These are phyloP conservation scores for Sialia sialis DNA, from an alignment of 2,113 vertebrate genomes.

Conservation along the genomic window DNA sequence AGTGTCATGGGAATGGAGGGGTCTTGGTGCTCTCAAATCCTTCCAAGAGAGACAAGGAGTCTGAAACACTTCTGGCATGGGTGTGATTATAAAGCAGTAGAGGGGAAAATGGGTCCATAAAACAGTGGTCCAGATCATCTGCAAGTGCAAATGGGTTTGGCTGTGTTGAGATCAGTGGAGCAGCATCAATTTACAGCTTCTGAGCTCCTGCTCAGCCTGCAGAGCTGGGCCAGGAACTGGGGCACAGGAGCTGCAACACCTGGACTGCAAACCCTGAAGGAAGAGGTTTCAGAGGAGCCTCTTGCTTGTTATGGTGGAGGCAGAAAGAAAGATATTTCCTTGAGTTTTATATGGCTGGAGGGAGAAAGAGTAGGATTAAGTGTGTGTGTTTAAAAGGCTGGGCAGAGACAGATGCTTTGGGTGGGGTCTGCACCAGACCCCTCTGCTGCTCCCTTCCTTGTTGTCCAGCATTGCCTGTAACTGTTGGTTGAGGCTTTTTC, in stretches of 20 bases:
- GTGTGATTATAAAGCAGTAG: not conserved
- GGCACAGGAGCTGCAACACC: not conserved
- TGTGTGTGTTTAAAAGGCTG: not conserved
- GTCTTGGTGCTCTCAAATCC: not conserved
- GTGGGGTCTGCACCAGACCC: not conserved
- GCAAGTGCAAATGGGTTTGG: not conserved
- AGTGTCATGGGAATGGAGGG: not conserved
- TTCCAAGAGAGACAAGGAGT: not conserved
- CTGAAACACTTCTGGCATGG: not conserved
- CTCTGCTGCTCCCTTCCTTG: not conserved
- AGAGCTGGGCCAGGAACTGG: not conserved
- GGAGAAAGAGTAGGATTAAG: not conserved
- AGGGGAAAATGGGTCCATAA: not conserved
- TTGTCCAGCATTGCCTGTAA: fast-evolving
- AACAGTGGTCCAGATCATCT: not conserved
- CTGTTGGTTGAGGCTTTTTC: not conserved
- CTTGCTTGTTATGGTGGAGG: not conserved
- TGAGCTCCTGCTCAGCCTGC: not conserved
- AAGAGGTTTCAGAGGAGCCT: not conserved
- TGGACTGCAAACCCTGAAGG: not conserved
- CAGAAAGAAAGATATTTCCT: not conserved
- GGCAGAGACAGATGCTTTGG: not conserved
- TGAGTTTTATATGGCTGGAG: not conserved
- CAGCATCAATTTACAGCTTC: not conserved
- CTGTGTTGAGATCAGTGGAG: not conserved